Evolutionary conservation across 2,888 invertebrate species (phyloP).

Genomic region (Stenurella melanura): DNA sequence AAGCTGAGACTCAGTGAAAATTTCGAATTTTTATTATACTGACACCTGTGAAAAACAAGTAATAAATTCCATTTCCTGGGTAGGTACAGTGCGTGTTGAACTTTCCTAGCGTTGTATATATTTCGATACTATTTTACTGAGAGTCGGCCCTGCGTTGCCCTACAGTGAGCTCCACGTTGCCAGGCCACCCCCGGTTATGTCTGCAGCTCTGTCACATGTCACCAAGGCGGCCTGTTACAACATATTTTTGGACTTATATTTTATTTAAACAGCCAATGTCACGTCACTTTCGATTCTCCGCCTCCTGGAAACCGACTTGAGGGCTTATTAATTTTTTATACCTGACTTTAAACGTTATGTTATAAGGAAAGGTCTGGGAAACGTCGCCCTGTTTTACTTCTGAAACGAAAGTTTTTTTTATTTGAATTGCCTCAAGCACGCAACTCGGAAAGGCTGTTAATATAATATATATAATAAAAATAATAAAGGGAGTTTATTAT

Average conservation of each 20-base stretch:
- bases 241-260: conserved; percentile 52
- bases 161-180: conserved; percentile 41
- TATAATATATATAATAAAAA: conserved; percentile 11
- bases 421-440: conserved; percentile 5
- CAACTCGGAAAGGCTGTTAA: conserved; percentile 15
- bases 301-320: conserved; percentile 17
- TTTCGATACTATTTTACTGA: neutral
- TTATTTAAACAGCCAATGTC: conserved; percentile 53
- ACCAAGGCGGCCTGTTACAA: conserved; percentile 49
- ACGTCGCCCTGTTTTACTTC: conserved; percentile 22
- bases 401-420: conserved; percentile 23
- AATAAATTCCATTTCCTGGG: no score
- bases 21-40: no score
- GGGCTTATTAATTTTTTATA: conserved; percentile 42
- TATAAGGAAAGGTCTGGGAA: conserved; percentile 36
- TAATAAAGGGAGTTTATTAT: neutral
- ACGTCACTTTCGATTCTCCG: conserved; percentile 46
- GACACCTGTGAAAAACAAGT: no score
- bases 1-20: no score
- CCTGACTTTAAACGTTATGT: conserved; percentile 26
- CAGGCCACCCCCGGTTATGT: conserved; percentile 37
- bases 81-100: no score
- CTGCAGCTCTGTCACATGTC: conserved; percentile 54
- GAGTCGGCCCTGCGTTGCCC: conserved; percentile 28
- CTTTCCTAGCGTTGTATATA: no score